Evolutionary conservation across 2,888 invertebrate genomes (phyloP), one percentile per base, ranked within the genome.

Genomic region (Cephalotes varians): DNA sequence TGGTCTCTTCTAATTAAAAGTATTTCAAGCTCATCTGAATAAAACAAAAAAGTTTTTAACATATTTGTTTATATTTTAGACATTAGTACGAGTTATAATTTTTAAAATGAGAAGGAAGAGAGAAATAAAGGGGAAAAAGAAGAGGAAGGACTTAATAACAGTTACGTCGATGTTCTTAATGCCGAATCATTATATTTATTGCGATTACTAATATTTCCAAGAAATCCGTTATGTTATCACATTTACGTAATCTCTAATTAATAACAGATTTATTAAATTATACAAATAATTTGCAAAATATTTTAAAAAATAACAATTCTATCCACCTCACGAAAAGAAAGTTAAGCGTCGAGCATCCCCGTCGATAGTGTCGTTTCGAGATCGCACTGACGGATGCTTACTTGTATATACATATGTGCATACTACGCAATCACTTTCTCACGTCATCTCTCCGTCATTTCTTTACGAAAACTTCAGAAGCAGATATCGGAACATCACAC

Each of bases 161-260:
- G 1, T 62, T 62, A 49, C 49, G 31, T 71, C 37, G 37, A 25
- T 65, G 67, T 37, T 49, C 34, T 49, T 9, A 25, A 3, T 49
- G 3, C 5, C 12, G 7, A 49, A 18, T 74, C 28, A 69, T 49
- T 49, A n/a, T 12, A 40, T n/a, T n/a, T 28, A 21, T 58, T 37
- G 7, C n/a, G n/a, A 64, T 64, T 76, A 76, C 37, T 76, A 34
- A 54, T 18, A 31, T 69, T 76, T 18, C 15, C 10, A 28, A 54
- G 71, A 69, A 54, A 47, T 18, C 25, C 7, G 21, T 37, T 47
- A 62, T 18, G 18, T 28, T 31, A 51, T 44, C 18, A 18, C 15
- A n/a, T 54, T 54, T 15, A 0, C 31, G 5, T 12, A 28, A 40
- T 67, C 69, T 12, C 21, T 31, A 71, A 54, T 71, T 40, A 56